Conservation (phyloP, 2,888 invertebrate genomes). For the Morpho achilles region DNA sequence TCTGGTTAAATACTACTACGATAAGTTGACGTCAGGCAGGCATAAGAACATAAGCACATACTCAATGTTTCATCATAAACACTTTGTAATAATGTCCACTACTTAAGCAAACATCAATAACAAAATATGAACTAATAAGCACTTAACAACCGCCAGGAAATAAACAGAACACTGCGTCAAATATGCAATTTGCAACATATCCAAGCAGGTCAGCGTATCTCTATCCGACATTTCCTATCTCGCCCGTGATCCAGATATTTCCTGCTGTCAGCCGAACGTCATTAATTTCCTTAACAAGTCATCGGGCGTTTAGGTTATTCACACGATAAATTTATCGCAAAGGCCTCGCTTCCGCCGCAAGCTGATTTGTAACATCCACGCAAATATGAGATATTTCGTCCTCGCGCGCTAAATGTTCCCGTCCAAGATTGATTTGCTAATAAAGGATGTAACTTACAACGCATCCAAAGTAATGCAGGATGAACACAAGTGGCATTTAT, state of each 20-base stretch:
- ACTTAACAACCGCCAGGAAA: constrained; percentile 8
- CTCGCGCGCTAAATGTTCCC: constrained; percentile 37
- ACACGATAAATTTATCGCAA: constrained; percentile 43
- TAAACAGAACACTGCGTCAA: constrained; percentile 7
- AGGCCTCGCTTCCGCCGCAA: constrained; percentile 47
- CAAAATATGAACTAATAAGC: not conserved
- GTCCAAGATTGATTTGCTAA: constrained; percentile 37
- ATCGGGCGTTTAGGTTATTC: constrained; percentile 33
- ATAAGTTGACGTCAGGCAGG: too few species aligned
- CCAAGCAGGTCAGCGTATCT: constrained; percentile 25
- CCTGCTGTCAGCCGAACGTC: constrained; percentile 27
- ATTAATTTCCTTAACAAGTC: constrained; percentile 28
- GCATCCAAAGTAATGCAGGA: constrained; percentile 38
- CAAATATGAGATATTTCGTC: constrained; percentile 33
- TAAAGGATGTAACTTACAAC: constrained; percentile 43
- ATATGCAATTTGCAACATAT: constrained; percentile 12
- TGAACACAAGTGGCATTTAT: constrained; percentile 40
- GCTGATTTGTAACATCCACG: constrained; percentile 35
- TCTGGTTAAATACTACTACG: too few species aligned
- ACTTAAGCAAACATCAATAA: not conserved
- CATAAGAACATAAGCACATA: too few species aligned
- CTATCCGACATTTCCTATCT: constrained; percentile 24
- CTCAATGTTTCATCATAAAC: too few species aligned
- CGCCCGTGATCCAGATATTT: constrained; percentile 26
- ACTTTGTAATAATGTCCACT: not conserved